Percentiles rank a stretch among this genome's conserved stretches.
These are phyloP conservation scores for Coelopa pilipes DNA, from an alignment of 2,888 invertebrate species.

Conservation along the genomic window DNA sequence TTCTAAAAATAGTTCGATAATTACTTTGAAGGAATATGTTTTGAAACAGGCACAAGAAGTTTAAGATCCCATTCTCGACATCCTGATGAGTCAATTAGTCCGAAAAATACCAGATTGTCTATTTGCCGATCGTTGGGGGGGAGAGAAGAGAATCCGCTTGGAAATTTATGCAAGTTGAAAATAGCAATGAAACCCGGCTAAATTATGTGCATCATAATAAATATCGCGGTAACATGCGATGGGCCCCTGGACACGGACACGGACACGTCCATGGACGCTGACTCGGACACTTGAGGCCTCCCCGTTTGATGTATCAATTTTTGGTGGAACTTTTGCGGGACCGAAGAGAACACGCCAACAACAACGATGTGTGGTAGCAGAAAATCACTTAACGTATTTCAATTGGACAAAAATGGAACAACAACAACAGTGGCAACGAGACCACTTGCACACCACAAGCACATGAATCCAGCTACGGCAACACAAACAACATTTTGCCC, in stretches of 20 bases:
- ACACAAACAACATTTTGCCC: constrained; percentile 15
- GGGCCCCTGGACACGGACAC: not conserved
- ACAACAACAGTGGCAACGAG: constrained; percentile 4
- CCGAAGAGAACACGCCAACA: not conserved
- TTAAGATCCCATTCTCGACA: not conserved
- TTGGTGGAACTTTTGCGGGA: constrained; percentile 16
- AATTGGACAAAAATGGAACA: constrained; percentile 23
- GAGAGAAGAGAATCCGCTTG: not conserved
- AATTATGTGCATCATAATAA: constrained; percentile 40
- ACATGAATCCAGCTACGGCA: not conserved
- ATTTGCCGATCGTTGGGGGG: too few species aligned
- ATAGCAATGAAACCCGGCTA: constrained; percentile 31
- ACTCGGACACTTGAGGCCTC: constrained; percentile 8
- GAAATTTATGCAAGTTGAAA: constrained; percentile 14
- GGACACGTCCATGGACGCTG: not conserved
- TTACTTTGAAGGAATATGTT: too few species aligned
- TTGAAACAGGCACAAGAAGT: too few species aligned
- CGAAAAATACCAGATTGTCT: not conserved
- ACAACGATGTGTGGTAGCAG: not conserved
- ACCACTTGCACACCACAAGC: not conserved
- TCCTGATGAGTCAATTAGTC: constrained; percentile 25
- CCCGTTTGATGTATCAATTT: constrained; percentile 30
- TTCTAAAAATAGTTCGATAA: too few species aligned
- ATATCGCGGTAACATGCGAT: constrained; percentile 43
- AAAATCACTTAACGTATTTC: constrained; percentile 36